Evolutionary conservation across 2,888 invertebrate species (phyloP).

Genomic region (Lasioglossum figueresi): DNA sequence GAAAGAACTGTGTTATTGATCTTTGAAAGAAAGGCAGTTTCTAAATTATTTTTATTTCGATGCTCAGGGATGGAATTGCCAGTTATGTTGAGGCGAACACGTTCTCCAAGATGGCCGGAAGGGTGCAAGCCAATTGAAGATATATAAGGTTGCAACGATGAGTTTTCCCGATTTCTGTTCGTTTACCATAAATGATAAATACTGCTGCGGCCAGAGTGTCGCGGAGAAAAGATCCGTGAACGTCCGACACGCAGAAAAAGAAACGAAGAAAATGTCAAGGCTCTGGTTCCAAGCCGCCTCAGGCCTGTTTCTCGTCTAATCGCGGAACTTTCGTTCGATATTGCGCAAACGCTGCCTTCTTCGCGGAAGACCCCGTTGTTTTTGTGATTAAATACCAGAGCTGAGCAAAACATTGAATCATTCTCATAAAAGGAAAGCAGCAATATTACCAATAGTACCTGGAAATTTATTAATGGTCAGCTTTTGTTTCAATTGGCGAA

Average conservation of each 20-base stretch:
- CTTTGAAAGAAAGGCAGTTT: background rate
- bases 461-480: no score
- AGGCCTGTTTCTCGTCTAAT: conserved; percentile 42
- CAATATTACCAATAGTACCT: no score
- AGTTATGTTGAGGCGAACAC: background rate
- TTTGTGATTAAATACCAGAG: background rate
- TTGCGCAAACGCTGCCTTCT: conserved; percentile 42
- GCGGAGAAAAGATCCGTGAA: conserved; percentile 31
- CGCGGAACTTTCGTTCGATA: conserved; percentile 43
- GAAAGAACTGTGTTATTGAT: background rate
- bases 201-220: background rate
- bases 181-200: background rate
- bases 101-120: conserved; percentile 1
- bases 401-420: background rate
- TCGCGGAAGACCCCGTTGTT: background rate
- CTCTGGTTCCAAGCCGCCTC: conserved; percentile 20
- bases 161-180: background rate
- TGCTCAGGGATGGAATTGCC: background rate
- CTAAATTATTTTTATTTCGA: background rate
- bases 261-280: conserved; percentile 60
- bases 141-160: background rate
- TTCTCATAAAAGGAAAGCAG: background rate
- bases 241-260: conserved; percentile 31
- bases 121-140: background rate
- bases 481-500: no score